A percentile compares a stretch with the other conserved stretches of the same genome.
These are phyloP conservation scores for Lydus trimaculatus DNA, from an alignment of 2,888 invertebrate genomes.

Conservation along the genomic window DNA sequence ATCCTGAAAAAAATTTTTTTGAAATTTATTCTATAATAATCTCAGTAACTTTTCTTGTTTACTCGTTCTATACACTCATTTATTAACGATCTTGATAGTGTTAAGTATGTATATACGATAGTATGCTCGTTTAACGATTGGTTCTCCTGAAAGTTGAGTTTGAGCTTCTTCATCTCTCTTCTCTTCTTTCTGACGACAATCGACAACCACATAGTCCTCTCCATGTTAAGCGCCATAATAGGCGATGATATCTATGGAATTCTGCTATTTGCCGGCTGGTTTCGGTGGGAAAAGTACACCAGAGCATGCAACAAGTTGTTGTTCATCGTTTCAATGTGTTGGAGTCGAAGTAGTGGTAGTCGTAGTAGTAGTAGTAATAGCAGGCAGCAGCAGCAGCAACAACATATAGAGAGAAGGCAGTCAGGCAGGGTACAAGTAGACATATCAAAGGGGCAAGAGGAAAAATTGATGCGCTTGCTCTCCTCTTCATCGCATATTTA, in stretches of 20 bases:
- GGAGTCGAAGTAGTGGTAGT: too few species aligned
- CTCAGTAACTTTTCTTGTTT: neutral
- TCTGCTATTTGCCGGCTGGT: conserved; percentile 22
- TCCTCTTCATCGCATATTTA: neutral
- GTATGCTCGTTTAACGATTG: neutral
- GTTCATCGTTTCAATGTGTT: conserved; percentile 39
- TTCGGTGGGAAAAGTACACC: conserved; percentile 53
- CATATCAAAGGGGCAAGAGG: conserved; percentile 3
- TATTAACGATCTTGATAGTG: neutral
- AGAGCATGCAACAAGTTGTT: conserved; percentile 42
- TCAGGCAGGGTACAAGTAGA: neutral
- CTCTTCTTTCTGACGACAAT: neutral
- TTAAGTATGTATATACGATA: neutral
- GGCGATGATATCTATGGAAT: conserved; percentile 18
- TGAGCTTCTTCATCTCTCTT: neutral
- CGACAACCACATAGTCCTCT: neutral
- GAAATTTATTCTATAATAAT: neutral
- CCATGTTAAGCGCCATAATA: conserved; percentile 13
- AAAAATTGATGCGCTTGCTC: conserved; percentile 8
- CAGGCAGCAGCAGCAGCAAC: too few species aligned
- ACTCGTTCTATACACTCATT: neutral
- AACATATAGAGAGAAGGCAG: neutral
- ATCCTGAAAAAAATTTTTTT: too few species aligned
- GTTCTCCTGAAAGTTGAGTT: conserved; percentile 1
- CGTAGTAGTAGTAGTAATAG: too few species aligned